phyloP scores from a whole-genome alignment of 2,113 vertebrate species.

The Acanthochromis polyacanthus region DNA sequence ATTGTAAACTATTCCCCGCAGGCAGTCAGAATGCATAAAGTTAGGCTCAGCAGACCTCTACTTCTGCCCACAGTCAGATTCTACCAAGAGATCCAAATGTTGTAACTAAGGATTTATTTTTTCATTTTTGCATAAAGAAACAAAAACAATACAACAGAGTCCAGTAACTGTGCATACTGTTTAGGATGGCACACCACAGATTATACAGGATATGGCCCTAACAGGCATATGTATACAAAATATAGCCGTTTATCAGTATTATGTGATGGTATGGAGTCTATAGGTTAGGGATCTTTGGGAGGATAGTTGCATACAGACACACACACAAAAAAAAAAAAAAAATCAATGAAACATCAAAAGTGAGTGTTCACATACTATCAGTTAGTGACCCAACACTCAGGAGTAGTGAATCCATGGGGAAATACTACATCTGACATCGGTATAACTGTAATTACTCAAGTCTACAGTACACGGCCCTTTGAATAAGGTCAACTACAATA shows the following conservation, averaged over 20 bases:
- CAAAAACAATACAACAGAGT: conserved; percentile 46
- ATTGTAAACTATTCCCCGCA: conserved; percentile 30
- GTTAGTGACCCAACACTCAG: conserved; percentile 52
- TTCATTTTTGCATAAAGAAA: conserved; percentile 4
- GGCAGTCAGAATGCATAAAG: conserved; percentile 27
- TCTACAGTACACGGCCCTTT: conserved; percentile 29
- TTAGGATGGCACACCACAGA: conserved; percentile 60
- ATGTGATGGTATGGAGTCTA: conserved; percentile 47
- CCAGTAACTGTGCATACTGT: conserved; percentile 43
- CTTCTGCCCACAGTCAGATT: background rate
- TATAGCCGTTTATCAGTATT: conserved; percentile 49
- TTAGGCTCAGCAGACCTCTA: conserved; percentile 24
- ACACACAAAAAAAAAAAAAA: too few relatives aligned
- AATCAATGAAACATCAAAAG: conserved; percentile 49
- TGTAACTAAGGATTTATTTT: background rate
- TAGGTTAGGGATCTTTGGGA: conserved; percentile 57
- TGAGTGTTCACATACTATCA: conserved; percentile 32
- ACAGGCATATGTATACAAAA: conserved; percentile 56
- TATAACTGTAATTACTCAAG: conserved; percentile 47
- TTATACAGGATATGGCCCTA: conserved; percentile 52
- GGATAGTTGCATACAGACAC: conserved; percentile 61
- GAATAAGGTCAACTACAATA: conserved; percentile 58
- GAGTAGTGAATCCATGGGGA: conserved; percentile 45
- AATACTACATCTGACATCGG: conserved; percentile 54
- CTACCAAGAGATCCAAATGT: conserved; percentile 13